Evolutionary conservation across 2,113 vertebrate genomes (phyloP), one percentile per base, ranked within the genome.

Genomic region (Otocyon megalotis): DNA sequence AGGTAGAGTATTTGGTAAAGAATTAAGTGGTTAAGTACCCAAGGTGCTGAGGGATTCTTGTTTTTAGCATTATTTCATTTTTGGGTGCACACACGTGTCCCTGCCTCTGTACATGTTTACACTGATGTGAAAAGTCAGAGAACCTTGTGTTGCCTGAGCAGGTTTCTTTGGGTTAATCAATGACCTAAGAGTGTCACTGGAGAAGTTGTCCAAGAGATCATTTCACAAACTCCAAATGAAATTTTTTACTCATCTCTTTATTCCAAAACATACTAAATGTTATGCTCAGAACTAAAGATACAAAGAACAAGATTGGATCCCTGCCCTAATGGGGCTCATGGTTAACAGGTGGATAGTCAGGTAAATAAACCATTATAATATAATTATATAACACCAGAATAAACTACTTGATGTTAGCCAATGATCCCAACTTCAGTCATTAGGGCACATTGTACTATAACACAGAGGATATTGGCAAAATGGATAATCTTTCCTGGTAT

Each of bases 201-300:
- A 85, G 16, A 90, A 62, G 32, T 79, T 37, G 4, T 26, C 71
- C 28, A 62, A 90, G 35, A 56, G 30, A 53, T 86, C n/a, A 54
- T 79, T 79, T 90, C n/a, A 85, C 54, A 85, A 90, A 85, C 43
- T 93, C n/a, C 13, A 84, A 69, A 69, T 69, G 77, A 84, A 84
- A 77, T 26, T 19, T 35, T 82, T 93, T 89, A 88, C 48, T 88
- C 67, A 32, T 56, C n/a, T 58, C 4, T n/a, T 77, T 63, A 20
- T 53, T 90, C 71, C 32, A 85, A 89, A 82, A 35, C 16, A 63
- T 35, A 88, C 3, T 48, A 67, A 48, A 53, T 32, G 24, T 85
- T 89, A n/a, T 30, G 17, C 17, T 58, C 20, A 37, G 10, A 28
- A 15, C 71, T 43, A 19, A 89, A 76, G 58, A 82, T 30, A 37